Evolutionary conservation across 2,797 vertebrate genomes (phyloP).

Genomic region (Chromobotia macracanthus): DNA sequence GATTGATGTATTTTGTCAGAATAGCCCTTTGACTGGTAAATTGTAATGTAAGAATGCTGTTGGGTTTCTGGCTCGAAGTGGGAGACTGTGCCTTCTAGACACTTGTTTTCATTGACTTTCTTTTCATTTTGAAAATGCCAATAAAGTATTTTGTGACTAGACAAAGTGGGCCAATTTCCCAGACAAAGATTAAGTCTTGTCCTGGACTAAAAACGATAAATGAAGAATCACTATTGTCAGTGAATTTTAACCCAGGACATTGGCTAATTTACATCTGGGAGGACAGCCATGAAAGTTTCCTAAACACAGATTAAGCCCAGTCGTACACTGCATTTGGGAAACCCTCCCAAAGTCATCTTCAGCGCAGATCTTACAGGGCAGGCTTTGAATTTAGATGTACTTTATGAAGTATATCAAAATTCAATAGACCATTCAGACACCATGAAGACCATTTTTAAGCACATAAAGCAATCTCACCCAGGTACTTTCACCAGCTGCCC

Average conservation of each 20-base stretch:
- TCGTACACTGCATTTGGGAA: not conserved
- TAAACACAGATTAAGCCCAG: constrained; percentile 23
- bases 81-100: not conserved
- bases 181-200: constrained; percentile 24
- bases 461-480: constrained; percentile 34
- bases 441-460: constrained; percentile 25
- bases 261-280: constrained; percentile 31
- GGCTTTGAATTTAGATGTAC: constrained; percentile 14
- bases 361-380: not conserved
- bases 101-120: constrained; percentile 8
- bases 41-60: constrained; percentile 29
- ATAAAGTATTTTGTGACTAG: constrained; percentile 16
- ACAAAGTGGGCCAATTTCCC: constrained; percentile 31
- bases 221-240: constrained; percentile 22
- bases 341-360: constrained; percentile 27
- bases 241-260: constrained; percentile 9
- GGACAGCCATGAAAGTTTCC: constrained; percentile 22
- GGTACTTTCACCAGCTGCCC: constrained; percentile 33
- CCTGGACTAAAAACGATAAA: constrained; percentile 21
- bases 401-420: constrained; percentile 33
- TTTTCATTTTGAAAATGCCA: constrained; percentile 13
- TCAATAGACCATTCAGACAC: constrained; percentile 26
- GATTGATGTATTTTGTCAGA: constrained; percentile 49
- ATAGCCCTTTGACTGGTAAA: not conserved
- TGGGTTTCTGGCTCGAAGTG: not conserved